Evolutionary conservation across 1,140 invertebrate species (phyloP).

Genomic region (Helicoverpa armigera): DNA sequence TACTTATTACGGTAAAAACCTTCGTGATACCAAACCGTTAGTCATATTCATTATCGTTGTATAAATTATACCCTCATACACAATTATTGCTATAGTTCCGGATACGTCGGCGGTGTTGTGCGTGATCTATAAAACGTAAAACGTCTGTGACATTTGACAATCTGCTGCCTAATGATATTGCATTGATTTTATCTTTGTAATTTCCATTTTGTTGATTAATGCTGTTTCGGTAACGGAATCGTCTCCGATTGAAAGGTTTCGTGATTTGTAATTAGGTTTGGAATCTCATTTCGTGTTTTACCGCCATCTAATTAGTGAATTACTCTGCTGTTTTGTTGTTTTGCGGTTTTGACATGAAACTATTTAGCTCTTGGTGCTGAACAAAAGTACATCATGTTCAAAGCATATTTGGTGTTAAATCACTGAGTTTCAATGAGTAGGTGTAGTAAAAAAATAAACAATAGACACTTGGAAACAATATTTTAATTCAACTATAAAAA

Average conservation of each 20-base stretch:
- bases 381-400: no score
- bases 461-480: no score
- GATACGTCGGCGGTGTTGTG: slow-evolving; percentile 59
- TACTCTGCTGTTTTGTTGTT: slow-evolving; percentile 2
- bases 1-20: slow-evolving; percentile 74
- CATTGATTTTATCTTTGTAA: slow-evolving; percentile 56
- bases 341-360: neutral
- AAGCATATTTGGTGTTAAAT: no score
- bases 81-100: slow-evolving; percentile 71
- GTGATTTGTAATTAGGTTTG: slow-evolving; percentile 42
- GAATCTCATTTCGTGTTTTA: slow-evolving; percentile 42
- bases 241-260: slow-evolving; percentile 30
- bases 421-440: no score
- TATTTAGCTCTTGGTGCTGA: no score
- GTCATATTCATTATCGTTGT: slow-evolving; percentile 78
- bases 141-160: slow-evolving; percentile 62
- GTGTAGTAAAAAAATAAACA: no score
- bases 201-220: slow-evolving; percentile 57
- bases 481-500: no score
- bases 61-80: slow-evolving; percentile 81
- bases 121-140: slow-evolving; percentile 73
- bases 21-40: slow-evolving; percentile 76
- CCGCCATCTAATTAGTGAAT: slow-evolving; percentile 14
- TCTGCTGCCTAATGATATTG: slow-evolving; percentile 56
- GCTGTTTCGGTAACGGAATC: slow-evolving; percentile 15